phyloP scores from a whole-genome alignment of 1,140 invertebrate species.

The Hypsibius dujardini region DNA sequence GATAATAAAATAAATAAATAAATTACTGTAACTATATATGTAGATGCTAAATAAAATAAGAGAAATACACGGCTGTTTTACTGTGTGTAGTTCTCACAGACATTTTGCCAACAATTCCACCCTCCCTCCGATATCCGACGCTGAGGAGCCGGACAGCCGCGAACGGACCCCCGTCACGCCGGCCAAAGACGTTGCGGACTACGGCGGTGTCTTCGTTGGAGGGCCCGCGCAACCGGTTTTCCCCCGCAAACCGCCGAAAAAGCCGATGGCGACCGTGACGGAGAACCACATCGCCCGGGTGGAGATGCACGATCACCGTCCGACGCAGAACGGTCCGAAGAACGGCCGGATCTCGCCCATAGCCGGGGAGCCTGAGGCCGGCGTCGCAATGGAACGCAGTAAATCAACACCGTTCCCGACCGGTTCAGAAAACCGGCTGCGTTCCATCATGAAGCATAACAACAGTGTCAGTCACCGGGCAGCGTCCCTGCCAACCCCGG shows the following conservation, averaged over 20 bases:
- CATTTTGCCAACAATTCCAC: no score
- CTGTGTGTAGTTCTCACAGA: no score
- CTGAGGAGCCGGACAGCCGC: not conserved
- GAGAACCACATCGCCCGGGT: not conserved
- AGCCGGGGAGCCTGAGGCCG: not conserved
- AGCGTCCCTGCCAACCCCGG: no score
- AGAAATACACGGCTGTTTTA: no score
- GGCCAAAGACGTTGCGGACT: not conserved
- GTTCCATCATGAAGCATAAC: no score
- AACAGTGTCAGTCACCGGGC: no score
- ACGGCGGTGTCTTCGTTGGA: conserved; percentile 1
- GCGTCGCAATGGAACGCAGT: no score
- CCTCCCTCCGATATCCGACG: not conserved
- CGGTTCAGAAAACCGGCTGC: no score
- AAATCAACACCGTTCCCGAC: no score
- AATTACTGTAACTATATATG: not conserved
- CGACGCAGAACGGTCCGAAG: no score
- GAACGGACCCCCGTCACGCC: not conserved
- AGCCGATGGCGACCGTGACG: not conserved
- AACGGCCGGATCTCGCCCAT: not conserved
- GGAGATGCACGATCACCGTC: no score
- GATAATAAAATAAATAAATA: no score
- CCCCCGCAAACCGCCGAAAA: not conserved
- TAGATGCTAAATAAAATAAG: not conserved
- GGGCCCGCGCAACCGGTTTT: not conserved